Base-by-base conservation (phyloP, 2,888 invertebrate species). In the Platerodrilus igneus region DNA sequence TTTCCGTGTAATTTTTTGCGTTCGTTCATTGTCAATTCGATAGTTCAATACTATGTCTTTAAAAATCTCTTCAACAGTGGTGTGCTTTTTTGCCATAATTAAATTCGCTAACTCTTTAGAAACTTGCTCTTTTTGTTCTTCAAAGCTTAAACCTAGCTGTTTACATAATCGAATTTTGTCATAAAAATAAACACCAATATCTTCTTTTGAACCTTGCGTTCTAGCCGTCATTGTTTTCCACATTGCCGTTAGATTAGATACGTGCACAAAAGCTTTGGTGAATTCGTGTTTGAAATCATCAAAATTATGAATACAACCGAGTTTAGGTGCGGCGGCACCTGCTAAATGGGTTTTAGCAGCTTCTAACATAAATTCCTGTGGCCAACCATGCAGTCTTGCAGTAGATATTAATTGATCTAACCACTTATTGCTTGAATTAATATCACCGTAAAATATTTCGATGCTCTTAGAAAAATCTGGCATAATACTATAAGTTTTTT, bases 401-500 rank as follows among this genome's bases (percentile, higher is more conserved):
- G 21, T 10, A 21, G 9, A 9, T 21, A 9, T 10, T 4, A 21
- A 21, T 9, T 10, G n/a, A 10, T 21, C 9, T 21, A 21, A 21
- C 21, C 21, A 21, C 3, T n/a, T 9, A 9, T 10, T 21, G 21
- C 21, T 21, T n/a, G 3, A 3, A 9, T 9, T 21, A 4, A 3
- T 21, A 3, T 21, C 21, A 3, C 21, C 21, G 10, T 4, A 9
- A 21, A 21, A 21, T 21, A 9, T 21, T 4, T 3, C 3, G 21
- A 21, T 10, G 10, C 9, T 21, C 21, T 21, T 21, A 3, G 21
- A 21, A 21, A 21, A 21, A 21, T 21, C 21, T 21, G 21, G 21
- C 21, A 21, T 21, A 2, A 21, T 10, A 21, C 21, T 21, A 21
- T 21, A 21, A 4, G n/a, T 21, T 4, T 10, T 2, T 9, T 2